Evolutionary conservation across 2,113 vertebrate genomes (phyloP), one percentile per base, ranked within the genome.

Genomic region (Odobenus rosmarus): DNA sequence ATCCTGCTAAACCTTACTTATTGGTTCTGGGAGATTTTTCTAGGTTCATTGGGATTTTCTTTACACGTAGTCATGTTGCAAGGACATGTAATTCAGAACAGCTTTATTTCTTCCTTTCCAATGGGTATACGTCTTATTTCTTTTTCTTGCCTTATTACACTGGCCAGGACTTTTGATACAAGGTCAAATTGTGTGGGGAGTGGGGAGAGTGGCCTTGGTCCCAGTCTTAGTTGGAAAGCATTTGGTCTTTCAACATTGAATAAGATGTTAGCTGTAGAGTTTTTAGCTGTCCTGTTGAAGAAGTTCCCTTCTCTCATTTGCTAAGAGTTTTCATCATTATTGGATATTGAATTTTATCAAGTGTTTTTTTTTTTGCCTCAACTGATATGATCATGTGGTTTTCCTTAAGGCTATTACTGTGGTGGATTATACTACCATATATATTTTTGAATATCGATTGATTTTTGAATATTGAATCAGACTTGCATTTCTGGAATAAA

Each of bases 341-440:
- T 19, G n/a, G 61, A 15, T 59, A 64, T 39, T 80, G 42, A 71
- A 79, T 95, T 88, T 92, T 92, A 81, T 88, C 36, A 51, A 16
- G 33, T 53, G 26, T 19, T 77, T 64, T 93, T 39, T 39, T 39
- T 46, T 87, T 9, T 72, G 33, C 13, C 51, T 89, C 36, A 81
- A 18, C 72, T 82, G 39, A 87, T 88, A 61, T 15, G 26, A 72
- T 80, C n/a, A 39, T 28, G 5, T 89, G 19, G 7, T 84, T 81
- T 95, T 93, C 83, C 88, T 91, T 67, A 88, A 96, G 80, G 55
- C 21, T 92, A 5, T 83, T 84, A 59, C 11, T 72, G 23, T 81
- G 62, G 28, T 92, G 31, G 42, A 42, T 89, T 77, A n/a, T 53
- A 46, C 24, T 16, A 69, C 64, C 33, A 4, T n/a, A 33, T 69